These are phyloP conservation scores for Epizoanthus illoricatus DNA, from an alignment of 92 coral and sea anemone genomes.

Conservation along the genomic window DNA sequence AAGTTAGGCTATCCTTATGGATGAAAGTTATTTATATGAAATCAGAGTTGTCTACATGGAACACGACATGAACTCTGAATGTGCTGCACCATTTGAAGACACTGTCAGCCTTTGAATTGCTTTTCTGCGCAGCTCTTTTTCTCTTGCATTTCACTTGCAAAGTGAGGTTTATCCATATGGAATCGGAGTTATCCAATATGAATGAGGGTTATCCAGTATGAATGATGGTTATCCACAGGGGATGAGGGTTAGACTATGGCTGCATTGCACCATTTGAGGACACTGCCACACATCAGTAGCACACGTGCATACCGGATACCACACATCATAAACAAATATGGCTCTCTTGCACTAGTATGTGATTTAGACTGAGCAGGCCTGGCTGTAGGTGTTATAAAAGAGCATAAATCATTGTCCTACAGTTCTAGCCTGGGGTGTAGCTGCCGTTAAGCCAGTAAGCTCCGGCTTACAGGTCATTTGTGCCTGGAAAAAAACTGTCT, in stretches of 20 bases:
- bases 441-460: too few relatives aligned
- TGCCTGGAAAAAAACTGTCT: too few relatives aligned
- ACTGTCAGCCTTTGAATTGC: too few relatives aligned
- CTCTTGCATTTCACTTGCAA: background rate
- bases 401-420: slow-evolving; percentile 30
- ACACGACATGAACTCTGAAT: too few relatives aligned
- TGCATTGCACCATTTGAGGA: slow-evolving; percentile 16
- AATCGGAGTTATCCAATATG: background rate
- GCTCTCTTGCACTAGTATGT: slow-evolving; percentile 42
- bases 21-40: background rate
- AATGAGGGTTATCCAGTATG: background rate
- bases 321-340: slow-evolving; percentile 44
- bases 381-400: slow-evolving; percentile 39
- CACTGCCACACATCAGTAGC: slow-evolving; percentile 36
- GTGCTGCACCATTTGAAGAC: too few relatives aligned
- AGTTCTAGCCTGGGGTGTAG: background rate
- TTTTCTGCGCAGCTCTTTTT: too few relatives aligned
- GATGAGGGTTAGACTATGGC: slow-evolving; percentile 2
- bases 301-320: slow-evolving; percentile 27
- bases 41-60: background rate
- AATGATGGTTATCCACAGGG: background rate
- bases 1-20: background rate
- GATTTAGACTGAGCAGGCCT: slow-evolving; percentile 39
- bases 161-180: background rate
- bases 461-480: too few relatives aligned